Evolutionary conservation across 2,888 invertebrate genomes (phyloP).

Genomic region (Leucophenga maculata): DNA sequence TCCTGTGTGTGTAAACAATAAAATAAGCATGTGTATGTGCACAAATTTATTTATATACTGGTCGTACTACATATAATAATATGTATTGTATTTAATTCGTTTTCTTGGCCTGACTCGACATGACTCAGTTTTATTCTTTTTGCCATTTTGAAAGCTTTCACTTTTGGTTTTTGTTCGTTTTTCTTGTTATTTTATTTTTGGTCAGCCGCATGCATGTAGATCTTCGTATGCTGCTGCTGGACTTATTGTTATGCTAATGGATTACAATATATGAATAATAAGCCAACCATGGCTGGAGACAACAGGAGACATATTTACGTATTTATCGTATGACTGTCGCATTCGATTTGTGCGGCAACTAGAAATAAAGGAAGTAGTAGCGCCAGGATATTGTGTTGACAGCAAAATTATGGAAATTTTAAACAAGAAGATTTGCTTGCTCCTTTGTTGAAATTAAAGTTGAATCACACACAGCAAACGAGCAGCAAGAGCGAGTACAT

Average conservation of each 20-base stretch:
- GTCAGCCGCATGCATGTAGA: slow-evolving; percentile 3
- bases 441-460: not conserved
- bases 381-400: slow-evolving; percentile 12
- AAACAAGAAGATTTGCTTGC: not conserved
- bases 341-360: not conserved
- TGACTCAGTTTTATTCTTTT: too few relatives aligned
- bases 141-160: not conserved
- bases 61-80: too few relatives aligned
- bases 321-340: not conserved
- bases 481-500: not conserved
- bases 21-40: slow-evolving; percentile 35
- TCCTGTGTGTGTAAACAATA: slow-evolving; percentile 55
- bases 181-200: not conserved
- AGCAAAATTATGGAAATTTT: slow-evolving; percentile 22
- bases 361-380: not conserved
- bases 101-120: not conserved
- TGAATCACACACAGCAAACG: not conserved
- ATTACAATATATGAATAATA: slow-evolving; percentile 65
- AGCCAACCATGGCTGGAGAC: slow-evolving; percentile 31
- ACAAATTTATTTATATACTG: too few relatives aligned
- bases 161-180: not conserved
- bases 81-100: not conserved
- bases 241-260: slow-evolving; percentile 63
- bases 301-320: slow-evolving; percentile 25
- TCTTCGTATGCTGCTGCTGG: slow-evolving; percentile 4